Base-by-base conservation (phyloP, 2,888 invertebrate species). In the Dendrolimus houi region DNA sequence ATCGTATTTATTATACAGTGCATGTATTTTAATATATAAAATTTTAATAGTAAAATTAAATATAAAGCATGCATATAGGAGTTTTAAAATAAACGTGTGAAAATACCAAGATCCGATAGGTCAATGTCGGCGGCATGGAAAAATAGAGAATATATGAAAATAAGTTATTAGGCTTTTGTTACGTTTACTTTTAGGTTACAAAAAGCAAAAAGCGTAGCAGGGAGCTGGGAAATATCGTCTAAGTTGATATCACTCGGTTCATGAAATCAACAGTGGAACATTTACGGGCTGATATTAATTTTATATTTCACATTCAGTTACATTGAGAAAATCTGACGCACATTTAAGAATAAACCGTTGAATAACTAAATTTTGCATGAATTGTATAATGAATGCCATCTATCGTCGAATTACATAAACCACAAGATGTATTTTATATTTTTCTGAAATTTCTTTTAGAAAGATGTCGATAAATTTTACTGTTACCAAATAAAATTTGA, bases 51-150 rank as follows among this genome's bases (percentile, higher is more conserved):
- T 60, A 63, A 67, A 66, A 66, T 66, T 66, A 66, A 67, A 69
- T 64, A 65, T 66, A 66, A 68, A 75, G 72, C 83, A 83, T 85
- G 86, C 84, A 79, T 69, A 29, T 29, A 47, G 12, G 47, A 47
- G 9, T 10, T 47, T 47, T 79, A 72, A 61, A 64, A 71, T 74
- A 71, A 69, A 65, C 60, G 72, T 74, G 68, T 69, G 74, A 71
- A 72, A 85, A 86, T 85, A 83, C 79, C 81, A 78, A 87, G 81
- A 82, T 89, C 87, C 89, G 78, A 59, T 70, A 84, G 85, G 85
- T 81, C 84, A 80, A 71, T 47, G 47, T 47, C 47, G 82, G 90
- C 89, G 83, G 90, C 90, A 75, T 90, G 89, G 71, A 81, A 87
- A 79, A 77, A 69, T 77, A 81, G 75, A 81, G 70, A 85, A 81